A percentile compares a stretch with the other conserved stretches of the same genome.
Conservation (phyloP, 2,113 vertebrate genomes). For the Cololabis saira region DNA sequence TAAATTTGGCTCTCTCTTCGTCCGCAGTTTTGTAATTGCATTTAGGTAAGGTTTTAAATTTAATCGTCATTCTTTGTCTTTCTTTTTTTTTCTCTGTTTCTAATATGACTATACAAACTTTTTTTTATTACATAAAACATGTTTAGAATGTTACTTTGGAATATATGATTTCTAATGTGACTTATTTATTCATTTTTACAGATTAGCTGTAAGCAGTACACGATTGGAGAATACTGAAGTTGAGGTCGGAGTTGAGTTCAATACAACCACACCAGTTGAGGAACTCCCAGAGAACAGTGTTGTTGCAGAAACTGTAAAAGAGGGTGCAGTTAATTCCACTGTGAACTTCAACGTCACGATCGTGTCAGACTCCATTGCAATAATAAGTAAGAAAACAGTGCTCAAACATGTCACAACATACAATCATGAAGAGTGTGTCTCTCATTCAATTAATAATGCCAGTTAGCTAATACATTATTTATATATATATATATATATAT, state of each 20-base stretch:
- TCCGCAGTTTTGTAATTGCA: rapidly evolving
- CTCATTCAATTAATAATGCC: no score
- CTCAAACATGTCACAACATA: background rate
- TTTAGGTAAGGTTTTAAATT: slow-evolving; percentile 39
- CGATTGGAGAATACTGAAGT: background rate
- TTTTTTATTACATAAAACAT: no score
- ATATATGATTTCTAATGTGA: background rate
- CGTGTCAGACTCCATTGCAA: background rate
- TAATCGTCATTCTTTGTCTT: no score
- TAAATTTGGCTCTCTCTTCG: background rate
- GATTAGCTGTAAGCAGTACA: background rate
- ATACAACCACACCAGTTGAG: background rate
- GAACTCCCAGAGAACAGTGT: background rate
- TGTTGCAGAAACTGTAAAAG: background rate
- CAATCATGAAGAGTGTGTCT: no score
- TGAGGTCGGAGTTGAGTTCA: slow-evolving; percentile 32
- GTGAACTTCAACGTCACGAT: background rate
- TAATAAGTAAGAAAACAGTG: background rate
- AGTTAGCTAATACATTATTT: no score
- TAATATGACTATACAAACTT: no score
- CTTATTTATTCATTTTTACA: background rate
- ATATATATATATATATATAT: no score
- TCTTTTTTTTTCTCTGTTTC: no score
- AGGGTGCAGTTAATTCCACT: background rate
- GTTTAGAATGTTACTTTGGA: no score